Conservation (phyloP, 2,113 vertebrate genomes). For the Charadrius vociferus region DNA sequence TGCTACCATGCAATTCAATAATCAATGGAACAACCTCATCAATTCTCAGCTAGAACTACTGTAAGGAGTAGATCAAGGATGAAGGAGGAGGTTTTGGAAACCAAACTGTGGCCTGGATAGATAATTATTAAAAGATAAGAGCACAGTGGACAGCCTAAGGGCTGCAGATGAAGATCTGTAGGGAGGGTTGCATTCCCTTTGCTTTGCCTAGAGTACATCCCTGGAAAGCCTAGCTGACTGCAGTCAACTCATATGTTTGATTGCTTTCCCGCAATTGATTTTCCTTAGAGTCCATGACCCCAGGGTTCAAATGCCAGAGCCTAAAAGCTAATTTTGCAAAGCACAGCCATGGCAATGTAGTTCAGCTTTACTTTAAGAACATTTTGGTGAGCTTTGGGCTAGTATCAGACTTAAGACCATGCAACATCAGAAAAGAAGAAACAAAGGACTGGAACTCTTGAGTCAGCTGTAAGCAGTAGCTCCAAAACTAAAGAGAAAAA, state of each 20-base stretch:
- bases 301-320: neutral
- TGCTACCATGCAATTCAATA: neutral
- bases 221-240: neutral
- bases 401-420: neutral
- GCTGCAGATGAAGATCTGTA: neutral
- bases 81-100: neutral
- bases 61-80: neutral
- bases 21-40: neutral
- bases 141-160: neutral
- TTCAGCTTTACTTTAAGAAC: neutral
- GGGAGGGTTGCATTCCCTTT: neutral
- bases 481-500: neutral
- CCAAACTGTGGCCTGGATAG: neutral
- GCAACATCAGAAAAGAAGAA: neutral
- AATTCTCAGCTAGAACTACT: neutral
- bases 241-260: neutral
- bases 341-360: neutral
- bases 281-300: neutral
- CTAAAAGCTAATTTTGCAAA: neutral
- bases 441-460: neutral
- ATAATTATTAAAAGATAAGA: neutral
- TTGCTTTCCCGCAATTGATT: neutral
- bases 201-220: neutral
- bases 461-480: neutral
- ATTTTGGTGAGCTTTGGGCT: fast-evolving